Percentiles rank a stretch among this genome's conserved stretches.
phyloP scores from a whole-genome alignment of 2,888 invertebrate species.

The Cordylochernes scorpioides region DNA sequence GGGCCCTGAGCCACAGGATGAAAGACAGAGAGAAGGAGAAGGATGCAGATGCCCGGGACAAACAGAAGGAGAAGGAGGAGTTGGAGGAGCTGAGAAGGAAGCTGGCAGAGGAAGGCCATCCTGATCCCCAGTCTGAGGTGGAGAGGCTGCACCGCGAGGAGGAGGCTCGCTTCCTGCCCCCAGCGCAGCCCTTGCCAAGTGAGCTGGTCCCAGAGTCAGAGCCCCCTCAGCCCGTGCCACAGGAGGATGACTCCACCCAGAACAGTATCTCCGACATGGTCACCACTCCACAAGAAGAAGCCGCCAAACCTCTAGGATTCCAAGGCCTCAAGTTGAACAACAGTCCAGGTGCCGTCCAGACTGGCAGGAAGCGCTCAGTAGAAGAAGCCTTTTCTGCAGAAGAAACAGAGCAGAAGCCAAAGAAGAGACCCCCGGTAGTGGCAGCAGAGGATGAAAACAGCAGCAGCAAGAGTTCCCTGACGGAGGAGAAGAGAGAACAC shows the following conservation, averaged over 20 bases:
- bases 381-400: slow-evolving; percentile 55
- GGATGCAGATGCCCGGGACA: slow-evolving; percentile 64
- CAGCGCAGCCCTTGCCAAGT: too few relatives aligned
- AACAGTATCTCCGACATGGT: slow-evolving; percentile 14
- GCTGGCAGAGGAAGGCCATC: slow-evolving; percentile 30
- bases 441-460: slow-evolving; percentile 25
- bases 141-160: too few relatives aligned
- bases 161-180: too few relatives aligned
- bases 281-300: slow-evolving; percentile 13
- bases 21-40: slow-evolving; percentile 78
- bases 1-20: slow-evolving; percentile 64
- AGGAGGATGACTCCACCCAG: slow-evolving; percentile 13
- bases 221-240: too few relatives aligned
- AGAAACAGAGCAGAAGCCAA: slow-evolving; percentile 25
- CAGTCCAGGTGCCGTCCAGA: slow-evolving; percentile 4
- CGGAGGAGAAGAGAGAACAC: slow-evolving; percentile 78
- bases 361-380: slow-evolving; percentile 43
- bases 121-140: slow-evolving; percentile 25
- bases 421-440: slow-evolving; percentile 48
- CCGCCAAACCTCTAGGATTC: slow-evolving; percentile 14
- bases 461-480: slow-evolving; percentile 9
- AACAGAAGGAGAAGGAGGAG: slow-evolving; percentile 63
- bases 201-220: too few relatives aligned
- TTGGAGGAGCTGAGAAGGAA: slow-evolving; percentile 51
- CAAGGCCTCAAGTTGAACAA: slow-evolving; percentile 13